Evolutionary conservation across 1,140 invertebrate genomes (phyloP).

Genomic region (Cotesia glomerata): DNA sequence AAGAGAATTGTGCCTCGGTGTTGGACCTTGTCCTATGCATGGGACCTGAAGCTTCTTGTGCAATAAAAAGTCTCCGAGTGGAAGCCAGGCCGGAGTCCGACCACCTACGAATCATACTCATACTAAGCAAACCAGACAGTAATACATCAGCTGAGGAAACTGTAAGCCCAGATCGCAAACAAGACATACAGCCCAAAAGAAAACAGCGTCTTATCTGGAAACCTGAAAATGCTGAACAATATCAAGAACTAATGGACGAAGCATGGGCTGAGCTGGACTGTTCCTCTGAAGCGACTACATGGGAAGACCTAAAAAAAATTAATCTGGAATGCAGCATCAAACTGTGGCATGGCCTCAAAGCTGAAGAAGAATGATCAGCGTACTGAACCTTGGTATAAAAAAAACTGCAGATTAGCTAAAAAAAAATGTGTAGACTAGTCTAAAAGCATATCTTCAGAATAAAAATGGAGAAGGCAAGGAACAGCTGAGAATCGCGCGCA

Average conservation of each 20-base stretch:
- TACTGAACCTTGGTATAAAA: not conserved
- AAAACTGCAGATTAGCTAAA: not conserved
- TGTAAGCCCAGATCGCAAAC: too few relatives aligned
- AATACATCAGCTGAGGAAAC: too few relatives aligned
- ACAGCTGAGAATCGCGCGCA: not conserved
- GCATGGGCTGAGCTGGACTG: too few relatives aligned
- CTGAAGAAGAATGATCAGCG: not conserved
- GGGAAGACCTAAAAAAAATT: not conserved
- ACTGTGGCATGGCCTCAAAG: not conserved
- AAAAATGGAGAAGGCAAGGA: not conserved
- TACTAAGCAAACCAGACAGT: too few relatives aligned
- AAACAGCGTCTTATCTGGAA: too few relatives aligned
- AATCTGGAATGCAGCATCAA: not conserved
- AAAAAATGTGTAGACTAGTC: not conserved
- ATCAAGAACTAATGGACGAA: too few relatives aligned
- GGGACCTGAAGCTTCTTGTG: not conserved
- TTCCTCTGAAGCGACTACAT: not conserved
- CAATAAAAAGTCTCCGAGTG: too few relatives aligned
- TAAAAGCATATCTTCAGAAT: not conserved
- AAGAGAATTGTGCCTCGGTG: slow-evolving; percentile 13
- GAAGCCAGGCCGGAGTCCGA: too few relatives aligned
- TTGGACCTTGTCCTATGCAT: slow-evolving; percentile 5
- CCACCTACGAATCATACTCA: too few relatives aligned
- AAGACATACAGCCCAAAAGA: too few relatives aligned
- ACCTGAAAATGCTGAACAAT: too few relatives aligned